Base-by-base conservation (phyloP, 2,797 vertebrate species). In the Neosilurus mollespiculum region DNA sequence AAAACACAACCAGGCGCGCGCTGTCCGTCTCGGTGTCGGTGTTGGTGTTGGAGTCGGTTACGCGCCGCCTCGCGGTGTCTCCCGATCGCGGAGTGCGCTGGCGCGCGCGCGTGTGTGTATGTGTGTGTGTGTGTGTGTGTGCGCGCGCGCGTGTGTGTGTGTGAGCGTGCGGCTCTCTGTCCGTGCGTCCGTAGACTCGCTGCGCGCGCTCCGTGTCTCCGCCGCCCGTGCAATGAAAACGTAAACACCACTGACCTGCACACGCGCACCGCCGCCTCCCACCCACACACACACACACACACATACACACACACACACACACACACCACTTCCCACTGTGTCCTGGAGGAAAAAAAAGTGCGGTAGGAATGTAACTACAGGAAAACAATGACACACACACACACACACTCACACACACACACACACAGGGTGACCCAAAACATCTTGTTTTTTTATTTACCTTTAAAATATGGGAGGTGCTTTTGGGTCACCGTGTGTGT, bases 211-310 rank as follows among this genome's bases (percentile, higher is more conserved):
- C 79, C 37, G 75, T 78, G 76, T 78, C 70, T 78, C 82, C 79
- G 82, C 79, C 53, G 78, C 62, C 34, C 66, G 82, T 75, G 80
- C 82, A 59, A 79, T 34, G 51, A 81, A 84, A 86, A 86, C 87
- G 81, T 88, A 88, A 89, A 89, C 88, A 89, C 30, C 82, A 66
- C 70, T 84, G 84, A 86, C 82, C 84, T 53, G 65, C 82, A 80
- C 82, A 80, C 58, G 84, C 76, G 58, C 75, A 30, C 75, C 67
- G 79, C 81, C 58, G 59, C 76, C 80, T 30, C 75, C 76, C 59
- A 51, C 81, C 6, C 84, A 22, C 71, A 26, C 54, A n/a, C 51
- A 8, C 61, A 2, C 54, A 64, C 84, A 51, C 81, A 65, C 73
- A 62, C 85, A 75, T 81, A 34, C 77, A 18, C 64, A 67, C 51